These are phyloP conservation scores for Kradibia gibbosae DNA, from an alignment of 1,140 invertebrate species.

Conservation along the genomic window DNA sequence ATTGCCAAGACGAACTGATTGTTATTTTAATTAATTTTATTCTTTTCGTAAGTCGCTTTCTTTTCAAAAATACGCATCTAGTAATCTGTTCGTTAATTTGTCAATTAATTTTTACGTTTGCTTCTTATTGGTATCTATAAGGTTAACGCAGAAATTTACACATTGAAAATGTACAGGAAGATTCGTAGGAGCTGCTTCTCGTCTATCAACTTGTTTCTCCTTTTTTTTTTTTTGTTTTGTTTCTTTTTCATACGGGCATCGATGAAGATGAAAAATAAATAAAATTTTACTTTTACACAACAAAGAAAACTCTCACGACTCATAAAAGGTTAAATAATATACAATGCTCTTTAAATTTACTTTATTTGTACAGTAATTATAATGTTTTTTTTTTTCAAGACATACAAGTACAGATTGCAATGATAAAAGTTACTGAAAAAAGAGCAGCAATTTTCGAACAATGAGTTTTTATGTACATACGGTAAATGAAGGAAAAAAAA, in stretches of 20 bases:
- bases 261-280: constrained; percentile 44
- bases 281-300: constrained; percentile 44
- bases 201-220: constrained; percentile 11
- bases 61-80: constrained; percentile 50
- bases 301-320: constrained; percentile 41
- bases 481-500: constrained; percentile 40
- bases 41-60: constrained; percentile 43
- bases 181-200: constrained; percentile 42
- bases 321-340: constrained; percentile 49
- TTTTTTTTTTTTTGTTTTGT: too few relatives aligned
- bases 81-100: constrained; percentile 37
- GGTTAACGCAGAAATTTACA: constrained; percentile 49
- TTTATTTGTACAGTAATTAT: constrained; percentile 49
- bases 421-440: constrained; percentile 45
- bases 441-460: constrained; percentile 37
- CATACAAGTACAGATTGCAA: constrained; percentile 47
- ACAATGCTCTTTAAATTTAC: constrained; percentile 43
- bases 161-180: constrained; percentile 50
- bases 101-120: constrained; percentile 33
- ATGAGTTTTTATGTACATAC: constrained; percentile 48
- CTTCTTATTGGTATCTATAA: constrained; percentile 37
- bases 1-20: background rate
- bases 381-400: constrained; percentile 45
- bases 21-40: too few relatives aligned
- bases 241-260: constrained; percentile 34